phyloP scores from a whole-genome alignment of 2,797 vertebrate species.

The Phataginus tricuspis region DNA sequence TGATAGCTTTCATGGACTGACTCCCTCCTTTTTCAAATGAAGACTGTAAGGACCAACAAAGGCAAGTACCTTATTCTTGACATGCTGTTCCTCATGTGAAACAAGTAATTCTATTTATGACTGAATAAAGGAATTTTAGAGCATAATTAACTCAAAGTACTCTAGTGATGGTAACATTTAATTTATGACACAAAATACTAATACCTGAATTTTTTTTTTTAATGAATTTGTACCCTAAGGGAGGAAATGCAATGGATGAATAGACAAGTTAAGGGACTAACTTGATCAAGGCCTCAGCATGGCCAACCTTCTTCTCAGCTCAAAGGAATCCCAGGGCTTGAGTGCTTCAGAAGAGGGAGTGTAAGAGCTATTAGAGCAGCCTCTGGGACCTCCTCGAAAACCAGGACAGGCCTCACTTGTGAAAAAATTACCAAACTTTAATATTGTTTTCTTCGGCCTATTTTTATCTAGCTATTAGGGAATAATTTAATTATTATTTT shows the following conservation, averaged over 20 bases:
- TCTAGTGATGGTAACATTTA: background rate
- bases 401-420: no score
- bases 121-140: constrained; percentile 7
- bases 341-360: background rate
- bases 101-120: constrained; percentile 14
- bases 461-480: constrained; percentile 1
- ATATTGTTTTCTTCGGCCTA: background rate
- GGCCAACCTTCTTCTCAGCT: background rate
- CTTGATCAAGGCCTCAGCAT: background rate
- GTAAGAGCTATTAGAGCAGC: background rate
- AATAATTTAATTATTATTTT: background rate
- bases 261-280: background rate
- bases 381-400: background rate
- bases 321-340: background rate
- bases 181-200: background rate
- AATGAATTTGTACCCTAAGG: background rate
- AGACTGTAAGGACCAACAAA: background rate
- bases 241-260: constrained; percentile 11
- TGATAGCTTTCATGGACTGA: background rate
- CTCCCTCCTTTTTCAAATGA: background rate
- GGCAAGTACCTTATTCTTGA: background rate
- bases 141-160: constrained; percentile 7
- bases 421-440: background rate
- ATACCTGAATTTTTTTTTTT: background rate
- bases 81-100: constrained; percentile 28